These are phyloP conservation scores for Chauna torquata DNA, from an alignment of 2,113 vertebrate genomes.

Conservation along the genomic window DNA sequence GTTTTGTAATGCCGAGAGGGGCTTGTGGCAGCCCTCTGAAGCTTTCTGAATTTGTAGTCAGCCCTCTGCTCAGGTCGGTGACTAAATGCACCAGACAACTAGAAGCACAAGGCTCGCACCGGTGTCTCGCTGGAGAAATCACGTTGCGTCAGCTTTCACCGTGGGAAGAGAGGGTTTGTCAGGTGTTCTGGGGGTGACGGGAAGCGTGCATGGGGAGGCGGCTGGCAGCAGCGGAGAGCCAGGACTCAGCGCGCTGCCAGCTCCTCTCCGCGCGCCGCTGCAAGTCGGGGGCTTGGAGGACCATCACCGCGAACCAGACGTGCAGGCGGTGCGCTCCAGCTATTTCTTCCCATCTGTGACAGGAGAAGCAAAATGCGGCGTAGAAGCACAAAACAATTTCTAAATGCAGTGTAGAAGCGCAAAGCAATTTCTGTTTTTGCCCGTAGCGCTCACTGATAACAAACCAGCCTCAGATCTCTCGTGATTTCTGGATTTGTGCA, in stretches of 20 bases:
- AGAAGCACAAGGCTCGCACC: rapidly evolving
- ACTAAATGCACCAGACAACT: background rate
- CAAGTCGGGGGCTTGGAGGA: background rate
- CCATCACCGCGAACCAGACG: rapidly evolving
- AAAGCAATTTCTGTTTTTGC: background rate
- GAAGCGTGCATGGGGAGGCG: background rate
- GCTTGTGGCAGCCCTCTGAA: no score
- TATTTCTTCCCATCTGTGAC: rapidly evolving
- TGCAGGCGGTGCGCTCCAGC: background rate
- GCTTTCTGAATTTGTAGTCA: background rate
- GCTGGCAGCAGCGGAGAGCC: background rate
- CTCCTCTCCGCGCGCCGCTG: background rate
- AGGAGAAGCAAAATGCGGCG: background rate
- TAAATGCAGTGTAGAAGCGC: background rate
- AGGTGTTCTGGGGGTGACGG: background rate
- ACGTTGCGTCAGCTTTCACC: background rate
- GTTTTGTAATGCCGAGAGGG: no score
- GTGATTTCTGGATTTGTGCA: background rate
- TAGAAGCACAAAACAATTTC: background rate
- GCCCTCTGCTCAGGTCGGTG: background rate
- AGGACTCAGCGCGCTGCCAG: background rate
- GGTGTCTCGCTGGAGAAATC: background rate
- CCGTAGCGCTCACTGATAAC: rapidly evolving
- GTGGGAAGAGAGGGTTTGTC: background rate
- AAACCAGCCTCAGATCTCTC: background rate